A percentile compares a stretch with the other conserved stretches of the same genome.
Evolutionary conservation across 2,888 invertebrate species (phyloP).

Genomic region (Drosophila acutilabella): DNA sequence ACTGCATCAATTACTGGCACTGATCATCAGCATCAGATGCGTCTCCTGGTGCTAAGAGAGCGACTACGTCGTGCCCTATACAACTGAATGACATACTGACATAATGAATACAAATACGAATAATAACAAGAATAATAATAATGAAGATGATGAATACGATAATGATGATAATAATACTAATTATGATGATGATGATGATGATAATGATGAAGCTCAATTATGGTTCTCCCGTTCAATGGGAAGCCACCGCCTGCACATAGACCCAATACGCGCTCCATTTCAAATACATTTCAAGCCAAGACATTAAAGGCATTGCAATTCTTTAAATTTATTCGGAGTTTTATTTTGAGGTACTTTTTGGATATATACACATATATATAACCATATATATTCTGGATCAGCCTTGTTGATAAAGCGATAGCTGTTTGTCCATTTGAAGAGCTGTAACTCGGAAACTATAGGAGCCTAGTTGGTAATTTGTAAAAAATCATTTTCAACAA

Average conservation of each 20-base stretch:
- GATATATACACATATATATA: too few relatives aligned
- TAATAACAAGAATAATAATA: too few relatives aligned
- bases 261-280: neutral
- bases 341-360: neutral
- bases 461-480: too few relatives aligned
- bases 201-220: neutral
- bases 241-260: neutral
- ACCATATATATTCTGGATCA: too few relatives aligned
- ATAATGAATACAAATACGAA: too few relatives aligned
- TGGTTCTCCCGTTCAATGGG: neutral
- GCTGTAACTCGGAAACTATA: too few relatives aligned
- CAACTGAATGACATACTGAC: constrained; percentile 26
- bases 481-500: too few relatives aligned
- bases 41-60: constrained; percentile 54
- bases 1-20: constrained; percentile 18
- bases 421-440: too few relatives aligned
- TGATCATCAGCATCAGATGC: constrained; percentile 59
- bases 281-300: neutral
- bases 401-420: too few relatives aligned
- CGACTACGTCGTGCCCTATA: constrained; percentile 59
- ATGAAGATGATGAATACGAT: neutral
- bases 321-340: neutral
- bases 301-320: constrained; percentile 1
- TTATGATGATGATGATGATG: neutral
- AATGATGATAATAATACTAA: neutral